A percentile compares a stretch with the other conserved stretches of the same genome.
phyloP scores from a whole-genome alignment of 2,888 invertebrate species.

The Dynastes grantii region DNA sequence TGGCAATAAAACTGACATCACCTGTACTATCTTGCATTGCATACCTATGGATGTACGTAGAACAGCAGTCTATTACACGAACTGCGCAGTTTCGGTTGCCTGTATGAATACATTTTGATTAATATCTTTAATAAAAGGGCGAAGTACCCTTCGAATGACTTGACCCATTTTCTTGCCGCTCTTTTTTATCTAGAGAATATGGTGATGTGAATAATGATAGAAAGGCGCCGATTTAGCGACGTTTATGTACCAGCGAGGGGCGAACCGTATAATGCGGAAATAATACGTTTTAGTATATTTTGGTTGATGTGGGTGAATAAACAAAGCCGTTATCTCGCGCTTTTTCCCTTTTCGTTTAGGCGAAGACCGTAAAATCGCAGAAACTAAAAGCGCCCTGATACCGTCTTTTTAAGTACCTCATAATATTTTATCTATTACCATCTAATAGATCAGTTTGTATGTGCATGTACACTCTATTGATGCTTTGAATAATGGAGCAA shows the following conservation, averaged over 20 bases:
- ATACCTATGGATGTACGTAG: neutral
- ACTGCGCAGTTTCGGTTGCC: neutral
- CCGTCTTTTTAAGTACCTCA: constrained; percentile 20
- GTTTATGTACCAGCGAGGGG: constrained; percentile 42
- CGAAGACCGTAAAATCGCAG: constrained; percentile 17
- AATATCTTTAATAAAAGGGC: constrained; percentile 44
- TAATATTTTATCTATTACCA: constrained; percentile 32
- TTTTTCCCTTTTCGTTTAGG: constrained; percentile 34
- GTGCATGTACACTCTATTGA: constrained; percentile 5
- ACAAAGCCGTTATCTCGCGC: constrained; percentile 42
- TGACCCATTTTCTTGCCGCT: constrained; percentile 38
- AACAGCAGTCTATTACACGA: constrained; percentile 15
- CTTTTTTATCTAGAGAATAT: constrained; percentile 42
- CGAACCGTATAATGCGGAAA: constrained; percentile 45
- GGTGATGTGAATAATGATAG: constrained; percentile 43
- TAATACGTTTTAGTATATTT: constrained; percentile 47
- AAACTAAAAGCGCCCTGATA: constrained; percentile 33
- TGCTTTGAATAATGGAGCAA: neutral
- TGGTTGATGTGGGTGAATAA: constrained; percentile 43
- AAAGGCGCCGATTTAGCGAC: constrained; percentile 45
- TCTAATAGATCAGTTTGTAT: constrained; percentile 28
- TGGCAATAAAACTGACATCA: neutral
- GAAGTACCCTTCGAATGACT: constrained; percentile 34
- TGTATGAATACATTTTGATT: constrained; percentile 42
- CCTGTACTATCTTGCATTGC: neutral